Evolutionary conservation across 2,888 invertebrate species (phyloP).

Genomic region (Calameuta idolon): DNA sequence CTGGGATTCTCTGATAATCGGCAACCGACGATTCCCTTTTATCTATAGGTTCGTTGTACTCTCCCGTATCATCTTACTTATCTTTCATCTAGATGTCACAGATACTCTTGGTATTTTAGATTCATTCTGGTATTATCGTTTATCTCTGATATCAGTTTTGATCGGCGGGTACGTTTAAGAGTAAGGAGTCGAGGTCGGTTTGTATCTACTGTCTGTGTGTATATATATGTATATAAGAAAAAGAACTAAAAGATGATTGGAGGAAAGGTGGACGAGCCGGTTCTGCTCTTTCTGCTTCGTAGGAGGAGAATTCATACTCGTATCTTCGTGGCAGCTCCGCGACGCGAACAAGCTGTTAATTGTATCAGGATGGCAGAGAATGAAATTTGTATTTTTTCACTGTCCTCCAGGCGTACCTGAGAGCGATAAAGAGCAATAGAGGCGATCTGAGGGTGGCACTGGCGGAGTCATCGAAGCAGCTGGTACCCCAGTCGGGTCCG

Average conservation of each 20-base stretch:
- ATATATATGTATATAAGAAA: slow-evolving; percentile 1
- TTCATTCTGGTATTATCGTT: not conserved
- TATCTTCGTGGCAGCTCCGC: not conserved
- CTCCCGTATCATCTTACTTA: not conserved
- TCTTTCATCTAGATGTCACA: not conserved
- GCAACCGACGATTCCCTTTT: not conserved
- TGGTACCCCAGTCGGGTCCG: slow-evolving; percentile 76
- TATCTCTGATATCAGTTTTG: not conserved
- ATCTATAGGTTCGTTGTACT: slow-evolving; percentile 6
- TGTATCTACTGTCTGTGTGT: not conserved
- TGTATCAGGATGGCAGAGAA: not conserved
- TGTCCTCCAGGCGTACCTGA: slow-evolving; percentile 78
- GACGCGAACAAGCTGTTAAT: not conserved
- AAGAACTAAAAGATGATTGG: not conserved
- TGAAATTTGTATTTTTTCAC: not conserved
- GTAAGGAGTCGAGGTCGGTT: not conserved
- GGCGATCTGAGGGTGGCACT: slow-evolving; percentile 81
- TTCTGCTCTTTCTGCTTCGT: slow-evolving; percentile 18
- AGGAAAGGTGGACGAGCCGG: slow-evolving; percentile 37
- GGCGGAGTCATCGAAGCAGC: slow-evolving; percentile 70
- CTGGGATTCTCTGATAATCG: not conserved
- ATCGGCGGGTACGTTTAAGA: not conserved
- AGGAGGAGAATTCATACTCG: not conserved
- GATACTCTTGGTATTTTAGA: not conserved
- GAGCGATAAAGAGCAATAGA: slow-evolving; percentile 75